Conservation (phyloP, 1,140 invertebrate genomes). For the Zaprionus davidi region DNA sequence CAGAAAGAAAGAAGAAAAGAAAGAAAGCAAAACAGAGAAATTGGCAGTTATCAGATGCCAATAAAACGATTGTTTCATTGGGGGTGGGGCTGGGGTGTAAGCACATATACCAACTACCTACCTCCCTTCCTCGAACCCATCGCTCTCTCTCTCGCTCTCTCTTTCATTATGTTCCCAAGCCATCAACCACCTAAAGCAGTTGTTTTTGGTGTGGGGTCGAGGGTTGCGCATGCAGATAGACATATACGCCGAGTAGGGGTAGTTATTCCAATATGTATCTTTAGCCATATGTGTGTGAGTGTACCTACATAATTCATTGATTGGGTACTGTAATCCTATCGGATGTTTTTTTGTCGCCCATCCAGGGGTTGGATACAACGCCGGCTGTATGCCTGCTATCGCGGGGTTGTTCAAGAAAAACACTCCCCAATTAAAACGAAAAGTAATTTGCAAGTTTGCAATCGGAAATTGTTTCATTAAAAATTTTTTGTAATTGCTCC, state of each 20-base stretch:
- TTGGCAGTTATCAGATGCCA: constrained; percentile 65
- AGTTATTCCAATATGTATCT: constrained; percentile 18
- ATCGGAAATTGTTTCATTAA: not conserved
- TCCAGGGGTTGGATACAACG: not conserved
- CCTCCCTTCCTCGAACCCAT: not conserved
- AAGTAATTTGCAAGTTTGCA: constrained; percentile 12
- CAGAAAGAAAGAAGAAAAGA: not conserved
- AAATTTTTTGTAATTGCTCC: not conserved
- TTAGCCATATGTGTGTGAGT: not conserved
- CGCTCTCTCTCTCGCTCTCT: not conserved
- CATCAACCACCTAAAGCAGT: constrained; percentile 28
- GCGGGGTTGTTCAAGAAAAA: constrained; percentile 20
- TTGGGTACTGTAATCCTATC: constrained; percentile 54
- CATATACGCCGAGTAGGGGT: constrained; percentile 38
- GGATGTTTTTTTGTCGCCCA: constrained; percentile 19
- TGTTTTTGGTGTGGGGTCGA: not conserved
- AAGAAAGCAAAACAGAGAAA: constrained; percentile 31
- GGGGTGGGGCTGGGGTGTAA: constrained; percentile 26
- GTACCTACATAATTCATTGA: constrained; percentile 69
- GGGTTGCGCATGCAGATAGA: constrained; percentile 34
- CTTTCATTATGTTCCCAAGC: not conserved
- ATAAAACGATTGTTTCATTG: constrained; percentile 69
- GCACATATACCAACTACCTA: not conserved
- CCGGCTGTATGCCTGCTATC: not conserved
- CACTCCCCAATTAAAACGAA: constrained; percentile 10